A percentile compares a stretch with the other conserved stretches of the same genome.
These are phyloP conservation scores for Ptychadena robeensis DNA, from an alignment of 2,797 vertebrate species.

Conservation along the genomic window DNA sequence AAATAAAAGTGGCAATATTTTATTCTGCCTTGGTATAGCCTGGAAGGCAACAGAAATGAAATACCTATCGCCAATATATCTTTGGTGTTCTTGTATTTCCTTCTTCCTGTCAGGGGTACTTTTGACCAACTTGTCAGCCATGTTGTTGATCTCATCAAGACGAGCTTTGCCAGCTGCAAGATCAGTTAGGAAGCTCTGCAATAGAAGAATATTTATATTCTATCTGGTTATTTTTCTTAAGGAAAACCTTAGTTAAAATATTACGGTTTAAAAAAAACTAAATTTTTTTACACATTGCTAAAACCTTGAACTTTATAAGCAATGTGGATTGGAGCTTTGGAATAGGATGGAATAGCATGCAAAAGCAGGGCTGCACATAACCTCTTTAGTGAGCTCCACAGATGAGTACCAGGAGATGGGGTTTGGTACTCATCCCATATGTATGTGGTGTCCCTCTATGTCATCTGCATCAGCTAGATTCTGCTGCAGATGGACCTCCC, in stretches of 20 bases:
- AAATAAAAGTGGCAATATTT: too few species aligned
- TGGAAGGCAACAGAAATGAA: neutral
- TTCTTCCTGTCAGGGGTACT: conserved; percentile 74
- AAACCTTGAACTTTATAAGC: too few species aligned
- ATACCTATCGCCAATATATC: conserved; percentile 78
- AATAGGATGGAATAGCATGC: too few species aligned
- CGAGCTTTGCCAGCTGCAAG: conserved; percentile 81
- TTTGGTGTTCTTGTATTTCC: conserved; percentile 75
- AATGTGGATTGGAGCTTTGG: too few species aligned
- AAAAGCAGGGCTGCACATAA: too few species aligned
- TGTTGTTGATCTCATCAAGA: conserved; percentile 77
- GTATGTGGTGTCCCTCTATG: too few species aligned
- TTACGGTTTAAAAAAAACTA: neutral
- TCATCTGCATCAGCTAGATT: too few species aligned
- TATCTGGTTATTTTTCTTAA: neutral
- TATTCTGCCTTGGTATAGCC: neutral
- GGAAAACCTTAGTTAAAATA: neutral
- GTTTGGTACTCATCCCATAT: too few species aligned
- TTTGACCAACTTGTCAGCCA: conserved; percentile 76
- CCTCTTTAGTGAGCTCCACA: too few species aligned
- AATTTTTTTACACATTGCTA: too few species aligned
- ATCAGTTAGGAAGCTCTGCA: conserved; percentile 83
- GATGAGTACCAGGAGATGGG: too few species aligned
- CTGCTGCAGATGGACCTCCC: too few species aligned
- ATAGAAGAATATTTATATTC: conserved; percentile 14